Percentiles rank a stretch among this genome's conserved stretches.
Conservation (phyloP, 2,797 vertebrate genomes). For the Bradypus variegatus region DNA sequence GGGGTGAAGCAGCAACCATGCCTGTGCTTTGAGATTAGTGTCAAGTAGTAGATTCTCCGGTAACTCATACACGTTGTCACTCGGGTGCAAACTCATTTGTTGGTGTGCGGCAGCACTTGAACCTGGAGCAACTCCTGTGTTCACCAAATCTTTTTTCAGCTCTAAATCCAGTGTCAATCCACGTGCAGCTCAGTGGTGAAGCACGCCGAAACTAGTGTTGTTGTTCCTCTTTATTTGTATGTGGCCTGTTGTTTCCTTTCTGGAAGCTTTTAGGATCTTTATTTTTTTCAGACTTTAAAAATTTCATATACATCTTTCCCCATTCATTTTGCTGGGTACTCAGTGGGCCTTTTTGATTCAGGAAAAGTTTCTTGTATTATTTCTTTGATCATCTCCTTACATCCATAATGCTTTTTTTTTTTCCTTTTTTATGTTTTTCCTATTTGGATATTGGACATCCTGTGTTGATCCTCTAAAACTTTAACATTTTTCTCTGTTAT, state of each 20-base stretch:
- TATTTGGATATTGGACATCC: neutral
- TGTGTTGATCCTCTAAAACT: too few relatives aligned
- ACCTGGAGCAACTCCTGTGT: neutral
- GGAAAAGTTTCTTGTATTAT: neutral
- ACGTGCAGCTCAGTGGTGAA: neutral
- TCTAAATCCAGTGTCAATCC: neutral
- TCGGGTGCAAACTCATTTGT: neutral
- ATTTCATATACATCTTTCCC: neutral
- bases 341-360: neutral
- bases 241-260: neutral
- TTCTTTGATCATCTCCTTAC: neutral
- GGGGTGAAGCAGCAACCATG: neutral
- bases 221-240: too few relatives aligned
- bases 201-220: neutral
- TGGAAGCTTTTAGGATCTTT: neutral
- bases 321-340: fast-evolving
- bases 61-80: neutral
- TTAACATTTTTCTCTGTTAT: too few relatives aligned
- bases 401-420: too few relatives aligned
- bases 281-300: neutral
- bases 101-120: neutral
- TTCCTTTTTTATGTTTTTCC: neutral
- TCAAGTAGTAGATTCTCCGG: neutral
- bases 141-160: neutral
- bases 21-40: neutral